Evolutionary conservation across 2,888 invertebrate genomes (phyloP), one percentile per base, ranked within the genome.

Genomic region (Luperina nickerlii): DNA sequence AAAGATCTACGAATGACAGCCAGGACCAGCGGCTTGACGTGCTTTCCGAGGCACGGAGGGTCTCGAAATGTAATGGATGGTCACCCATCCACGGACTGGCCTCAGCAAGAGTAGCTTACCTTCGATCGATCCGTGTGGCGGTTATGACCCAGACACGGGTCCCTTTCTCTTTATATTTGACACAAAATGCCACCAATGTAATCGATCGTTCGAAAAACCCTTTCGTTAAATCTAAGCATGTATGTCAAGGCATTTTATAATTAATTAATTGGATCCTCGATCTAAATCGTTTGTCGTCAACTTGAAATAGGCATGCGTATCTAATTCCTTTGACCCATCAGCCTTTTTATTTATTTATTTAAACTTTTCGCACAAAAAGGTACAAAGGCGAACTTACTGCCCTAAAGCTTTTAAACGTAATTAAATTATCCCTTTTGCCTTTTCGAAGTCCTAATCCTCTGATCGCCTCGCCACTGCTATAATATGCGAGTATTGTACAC

Each of bases 231-330:
- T 82, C 51, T n/a, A 82, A 82, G 51, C 38, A n/a, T 62, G 24
- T 42, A 15, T 6, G 32, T 54, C 75, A 38, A 42, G 20, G 62
- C 20, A 63, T 80, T 68, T 63, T 69, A 38, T 0, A 71, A 84
- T 78, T 38, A 79, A 71, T 81, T 81, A 81, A 85, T 85, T 38
- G 63, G 85, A 24, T 42, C 20, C 54, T 79, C 1, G 65, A 51
- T 62, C 45, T 32, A 65, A 80, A 74, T 54, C 81, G 81, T 66
- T 72, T 71, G 67, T 70, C 24, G 63, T 51, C 54, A 62, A 45
- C 42, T 72, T 71, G 15, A 8, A 65, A 68, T 76, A n/a, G 68
- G 85, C 85, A 81, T 81, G 76, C 81, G 85, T 85, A 15, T 24
- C 38, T 75, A 75, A 74, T 74, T 63, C 63, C 63, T 72, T 72